Conservation (phyloP, 2,113 vertebrate genomes). For the Cinclus mexicanus region DNA sequence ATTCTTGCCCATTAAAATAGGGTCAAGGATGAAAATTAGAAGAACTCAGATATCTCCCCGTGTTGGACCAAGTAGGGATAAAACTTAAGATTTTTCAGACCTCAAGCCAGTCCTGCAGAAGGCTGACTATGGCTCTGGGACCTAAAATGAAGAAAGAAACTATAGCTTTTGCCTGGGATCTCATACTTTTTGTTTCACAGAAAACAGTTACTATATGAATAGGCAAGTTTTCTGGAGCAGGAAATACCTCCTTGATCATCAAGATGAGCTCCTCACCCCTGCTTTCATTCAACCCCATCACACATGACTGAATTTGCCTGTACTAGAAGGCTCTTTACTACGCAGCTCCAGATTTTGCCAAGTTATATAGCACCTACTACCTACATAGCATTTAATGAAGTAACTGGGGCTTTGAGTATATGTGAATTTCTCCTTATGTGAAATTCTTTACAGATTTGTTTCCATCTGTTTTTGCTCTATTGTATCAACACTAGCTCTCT, state of each 20-base stretch:
- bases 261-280: neutral
- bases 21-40: neutral
- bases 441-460: conserved; percentile 14
- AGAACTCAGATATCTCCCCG: neutral
- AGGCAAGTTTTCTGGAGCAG: neutral
- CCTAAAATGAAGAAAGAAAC: neutral
- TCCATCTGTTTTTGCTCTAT: neutral
- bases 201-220: neutral
- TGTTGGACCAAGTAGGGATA: neutral
- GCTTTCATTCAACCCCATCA: neutral
- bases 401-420: neutral
- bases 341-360: neutral
- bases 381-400: neutral
- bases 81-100: neutral
- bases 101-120: neutral
- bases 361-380: neutral
- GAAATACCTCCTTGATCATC: neutral
- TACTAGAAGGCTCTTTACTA: neutral
- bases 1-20: neutral
- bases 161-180: neutral
- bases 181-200: neutral
- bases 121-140: neutral
- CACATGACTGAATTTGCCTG: neutral
- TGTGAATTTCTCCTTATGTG: neutral
- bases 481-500: neutral